Conservation (phyloP, 2,888 invertebrate genomes). For the Trypoxylon attenuatum region DNA sequence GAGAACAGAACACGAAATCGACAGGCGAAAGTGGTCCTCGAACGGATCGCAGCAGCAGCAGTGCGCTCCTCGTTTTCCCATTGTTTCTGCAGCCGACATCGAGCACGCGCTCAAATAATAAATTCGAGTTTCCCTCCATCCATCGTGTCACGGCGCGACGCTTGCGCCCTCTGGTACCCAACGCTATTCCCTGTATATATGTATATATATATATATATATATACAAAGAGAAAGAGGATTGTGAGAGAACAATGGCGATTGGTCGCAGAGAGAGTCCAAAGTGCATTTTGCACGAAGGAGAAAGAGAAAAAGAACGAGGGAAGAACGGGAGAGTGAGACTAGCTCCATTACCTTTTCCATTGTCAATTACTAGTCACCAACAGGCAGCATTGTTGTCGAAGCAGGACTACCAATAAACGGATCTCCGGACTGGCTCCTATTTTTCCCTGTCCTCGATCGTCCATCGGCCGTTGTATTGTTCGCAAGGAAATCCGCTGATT, state of each 20-base stretch:
- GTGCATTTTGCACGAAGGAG: neutral
- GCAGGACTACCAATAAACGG: conserved; percentile 18
- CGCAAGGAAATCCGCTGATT: conserved; percentile 26
- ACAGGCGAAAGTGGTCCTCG: conserved; percentile 57
- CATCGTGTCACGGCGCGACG: neutral
- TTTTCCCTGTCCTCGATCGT: conserved; percentile 1
- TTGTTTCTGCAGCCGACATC: conserved; percentile 57
- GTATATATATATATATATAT: no score
- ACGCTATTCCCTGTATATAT: no score
- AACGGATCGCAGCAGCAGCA: conserved; percentile 24
- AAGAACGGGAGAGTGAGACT: conserved; percentile 45
- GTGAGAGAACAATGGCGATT: conserved; percentile 47
- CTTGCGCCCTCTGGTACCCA: conserved; percentile 26
- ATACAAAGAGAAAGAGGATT: neutral
- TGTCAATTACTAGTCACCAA: conserved; percentile 61
- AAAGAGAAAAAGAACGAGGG: conserved; percentile 18
- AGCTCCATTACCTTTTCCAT: conserved; percentile 63
- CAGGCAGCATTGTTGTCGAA: conserved; percentile 6
- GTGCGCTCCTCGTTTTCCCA: conserved; percentile 51
- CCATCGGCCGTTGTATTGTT: neutral
- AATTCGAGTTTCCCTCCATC: conserved; percentile 47
- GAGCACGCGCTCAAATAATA: conserved; percentile 57
- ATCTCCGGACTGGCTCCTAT: conserved; percentile 11
- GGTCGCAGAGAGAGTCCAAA: conserved; percentile 6
- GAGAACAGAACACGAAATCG: conserved; percentile 43